phyloP scores from a whole-genome alignment of 1,140 invertebrate genomes.

The Lamellibrachia luymesi region DNA sequence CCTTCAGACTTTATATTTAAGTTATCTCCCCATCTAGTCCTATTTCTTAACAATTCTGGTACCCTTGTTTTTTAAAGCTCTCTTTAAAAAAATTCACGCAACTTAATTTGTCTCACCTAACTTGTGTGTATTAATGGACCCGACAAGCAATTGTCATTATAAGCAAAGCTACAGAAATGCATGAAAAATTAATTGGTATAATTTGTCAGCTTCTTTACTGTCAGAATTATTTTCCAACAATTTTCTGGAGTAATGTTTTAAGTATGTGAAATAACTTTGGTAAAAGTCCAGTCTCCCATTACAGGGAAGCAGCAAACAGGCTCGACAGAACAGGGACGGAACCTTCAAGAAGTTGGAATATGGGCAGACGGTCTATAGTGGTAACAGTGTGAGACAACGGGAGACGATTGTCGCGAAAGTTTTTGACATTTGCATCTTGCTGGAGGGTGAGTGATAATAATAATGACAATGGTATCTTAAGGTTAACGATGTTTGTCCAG shows the following conservation, averaged over 20 bases:
- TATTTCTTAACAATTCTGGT: too few species aligned
- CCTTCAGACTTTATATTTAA: too few species aligned
- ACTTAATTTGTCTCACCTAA: too few species aligned
- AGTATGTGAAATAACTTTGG: background rate
- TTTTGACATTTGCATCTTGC: constrained; percentile 53
- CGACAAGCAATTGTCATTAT: too few species aligned
- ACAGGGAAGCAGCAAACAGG: constrained; percentile 35
- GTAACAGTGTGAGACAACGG: constrained; percentile 49
- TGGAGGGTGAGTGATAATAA: constrained; percentile 45
- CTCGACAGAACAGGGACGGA: constrained; percentile 47
- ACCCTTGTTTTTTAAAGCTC: too few species aligned
- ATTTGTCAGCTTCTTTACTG: background rate
- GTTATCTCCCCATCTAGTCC: too few species aligned
- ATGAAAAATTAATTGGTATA: too few species aligned
- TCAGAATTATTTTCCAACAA: background rate
- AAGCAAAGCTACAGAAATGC: too few species aligned
- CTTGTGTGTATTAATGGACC: too few species aligned
- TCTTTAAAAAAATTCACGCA: too few species aligned
- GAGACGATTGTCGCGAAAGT: constrained; percentile 49
- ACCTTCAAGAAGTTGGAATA: constrained; percentile 47
- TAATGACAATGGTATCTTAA: too few species aligned
- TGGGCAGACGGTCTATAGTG: constrained; percentile 53
- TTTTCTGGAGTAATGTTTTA: background rate
- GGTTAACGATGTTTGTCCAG: too few species aligned
- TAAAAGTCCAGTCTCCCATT: background rate